Conservation (phyloP, 2,888 invertebrate species). For the Pheosia tremula region DNA sequence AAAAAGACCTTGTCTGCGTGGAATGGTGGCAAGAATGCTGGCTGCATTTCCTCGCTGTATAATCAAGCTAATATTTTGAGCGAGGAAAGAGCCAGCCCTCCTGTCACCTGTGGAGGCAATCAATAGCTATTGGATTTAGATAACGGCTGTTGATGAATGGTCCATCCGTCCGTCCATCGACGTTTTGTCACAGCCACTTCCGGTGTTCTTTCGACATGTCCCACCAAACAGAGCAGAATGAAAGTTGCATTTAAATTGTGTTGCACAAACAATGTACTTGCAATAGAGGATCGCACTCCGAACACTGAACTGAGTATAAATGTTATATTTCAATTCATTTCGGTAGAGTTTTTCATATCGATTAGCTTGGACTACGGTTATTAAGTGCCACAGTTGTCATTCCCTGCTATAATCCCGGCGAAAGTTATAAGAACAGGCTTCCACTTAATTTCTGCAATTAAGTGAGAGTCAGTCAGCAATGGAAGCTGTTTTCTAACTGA, state of each 20-base stretch:
- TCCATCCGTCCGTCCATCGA: not conserved
- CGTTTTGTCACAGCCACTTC: slow-evolving; percentile 1
- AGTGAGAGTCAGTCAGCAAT: slow-evolving; percentile 31
- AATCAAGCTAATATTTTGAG: too few species aligned
- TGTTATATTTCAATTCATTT: not conserved
- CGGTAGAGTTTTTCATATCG: too few species aligned
- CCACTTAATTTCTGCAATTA: slow-evolving; percentile 22
- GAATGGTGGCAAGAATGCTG: too few species aligned
- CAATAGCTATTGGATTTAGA: too few species aligned
- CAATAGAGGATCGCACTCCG: not conserved
- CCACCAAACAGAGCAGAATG: slow-evolving; percentile 5
- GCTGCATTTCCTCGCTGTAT: too few species aligned
- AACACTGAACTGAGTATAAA: not conserved
- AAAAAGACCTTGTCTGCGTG: too few species aligned
- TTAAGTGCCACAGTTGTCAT: not conserved
- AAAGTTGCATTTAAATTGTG: slow-evolving; percentile 5
- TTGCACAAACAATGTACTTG: not conserved
- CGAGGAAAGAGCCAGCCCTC: too few species aligned
- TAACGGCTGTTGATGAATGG: not conserved
- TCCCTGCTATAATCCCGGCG: slow-evolving; percentile 11
- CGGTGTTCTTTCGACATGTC: slow-evolving; percentile 5
- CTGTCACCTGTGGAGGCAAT: too few species aligned
- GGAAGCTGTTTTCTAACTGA: slow-evolving; percentile 33
- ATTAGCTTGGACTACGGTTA: not conserved
- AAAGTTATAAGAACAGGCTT: slow-evolving; percentile 25